Evolutionary conservation across 2,113 vertebrate genomes (phyloP).

Genomic region (Seriola aureovittata): DNA sequence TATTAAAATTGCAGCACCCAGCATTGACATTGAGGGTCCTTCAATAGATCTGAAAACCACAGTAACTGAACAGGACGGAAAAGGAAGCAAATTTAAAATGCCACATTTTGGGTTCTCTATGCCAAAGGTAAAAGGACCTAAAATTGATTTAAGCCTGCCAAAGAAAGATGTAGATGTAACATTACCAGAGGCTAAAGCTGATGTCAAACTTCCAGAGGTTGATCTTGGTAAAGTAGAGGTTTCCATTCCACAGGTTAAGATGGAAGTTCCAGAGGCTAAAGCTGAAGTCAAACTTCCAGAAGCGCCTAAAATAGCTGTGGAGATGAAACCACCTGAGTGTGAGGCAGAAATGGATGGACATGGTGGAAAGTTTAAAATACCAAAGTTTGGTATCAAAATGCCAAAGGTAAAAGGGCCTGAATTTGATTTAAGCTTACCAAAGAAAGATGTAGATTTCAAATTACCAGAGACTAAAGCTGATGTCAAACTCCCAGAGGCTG

Average conservation of each 20-base stretch:
- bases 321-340: too few species aligned
- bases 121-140: conserved; percentile 45
- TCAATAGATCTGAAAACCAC: conserved; percentile 32
- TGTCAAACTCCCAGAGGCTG: background rate
- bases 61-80: conserved; percentile 27
- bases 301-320: background rate
- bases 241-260: conserved; percentile 12
- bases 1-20: background rate
- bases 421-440: conserved; percentile 14
- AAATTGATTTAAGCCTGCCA: conserved; percentile 43
- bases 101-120: conserved; percentile 45
- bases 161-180: conserved; percentile 38
- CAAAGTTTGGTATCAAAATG: conserved; percentile 33
- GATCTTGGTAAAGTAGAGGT: conserved; percentile 1
- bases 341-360: too few species aligned
- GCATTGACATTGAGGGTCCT: background rate
- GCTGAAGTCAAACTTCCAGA: conserved; percentile 9
- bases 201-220: conserved; percentile 14
- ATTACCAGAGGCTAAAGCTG: conserved; percentile 34
- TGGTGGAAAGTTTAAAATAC: conserved; percentile 51
- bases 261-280: conserved; percentile 43
- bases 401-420: conserved; percentile 40
- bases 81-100: conserved; percentile 62
- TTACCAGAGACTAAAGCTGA: conserved; percentile 13
- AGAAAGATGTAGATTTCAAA: conserved; percentile 13